Conservation (phyloP, 1,140 invertebrate genomes). For the Eupeodes corollae region DNA sequence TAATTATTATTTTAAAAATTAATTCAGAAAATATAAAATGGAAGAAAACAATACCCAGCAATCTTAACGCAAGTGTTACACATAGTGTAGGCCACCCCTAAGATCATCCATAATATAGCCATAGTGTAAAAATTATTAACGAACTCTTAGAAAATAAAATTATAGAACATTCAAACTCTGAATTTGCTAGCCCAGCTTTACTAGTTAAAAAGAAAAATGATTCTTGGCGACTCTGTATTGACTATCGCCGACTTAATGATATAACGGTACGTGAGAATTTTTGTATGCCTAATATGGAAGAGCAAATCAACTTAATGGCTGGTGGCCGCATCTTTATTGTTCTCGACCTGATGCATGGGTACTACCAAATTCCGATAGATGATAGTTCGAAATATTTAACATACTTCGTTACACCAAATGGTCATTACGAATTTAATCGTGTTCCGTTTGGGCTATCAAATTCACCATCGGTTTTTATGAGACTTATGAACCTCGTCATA, state of each 20-base stretch:
- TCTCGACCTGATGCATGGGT: slow-evolving; percentile 37
- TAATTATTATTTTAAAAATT: neutral
- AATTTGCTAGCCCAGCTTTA: slow-evolving; percentile 8
- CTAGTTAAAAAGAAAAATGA: slow-evolving; percentile 11
- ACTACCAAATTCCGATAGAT: no score
- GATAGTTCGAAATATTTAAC: slow-evolving; percentile 39
- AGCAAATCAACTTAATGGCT: slow-evolving; percentile 32
- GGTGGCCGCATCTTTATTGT: slow-evolving; percentile 28
- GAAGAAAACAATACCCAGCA: neutral
- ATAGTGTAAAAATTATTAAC: slow-evolving; percentile 6
- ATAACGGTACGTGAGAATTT: slow-evolving; percentile 34
- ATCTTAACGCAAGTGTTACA: slow-evolving; percentile 3
- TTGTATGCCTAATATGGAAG: slow-evolving; percentile 39
- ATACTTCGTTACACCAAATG: slow-evolving; percentile 27
- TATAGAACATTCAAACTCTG: no score
- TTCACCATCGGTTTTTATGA: no score
- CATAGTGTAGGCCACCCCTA: no score
- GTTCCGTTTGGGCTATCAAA: no score
- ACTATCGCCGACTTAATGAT: no score
- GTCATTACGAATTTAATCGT: slow-evolving; percentile 33
- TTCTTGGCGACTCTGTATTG: slow-evolving; percentile 17
- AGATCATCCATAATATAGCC: neutral
- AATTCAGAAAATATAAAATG: no score
- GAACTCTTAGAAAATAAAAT: no score
- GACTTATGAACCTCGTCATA: slow-evolving; percentile 18